phyloP scores from a whole-genome alignment of 2,797 vertebrate species.

The Crenichthys baileyi region DNA sequence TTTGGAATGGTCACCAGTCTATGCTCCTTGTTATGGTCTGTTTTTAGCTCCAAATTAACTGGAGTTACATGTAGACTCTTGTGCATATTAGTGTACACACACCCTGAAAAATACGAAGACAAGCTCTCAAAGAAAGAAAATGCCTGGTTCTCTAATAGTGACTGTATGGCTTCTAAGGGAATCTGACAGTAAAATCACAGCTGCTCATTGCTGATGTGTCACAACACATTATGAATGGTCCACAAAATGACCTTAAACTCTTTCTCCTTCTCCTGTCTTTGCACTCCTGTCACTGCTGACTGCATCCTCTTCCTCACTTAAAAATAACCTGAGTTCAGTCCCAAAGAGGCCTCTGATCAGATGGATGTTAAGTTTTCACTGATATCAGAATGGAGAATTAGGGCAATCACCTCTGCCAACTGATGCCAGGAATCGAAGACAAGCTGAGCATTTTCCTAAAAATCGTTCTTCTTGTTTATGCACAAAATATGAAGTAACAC shows the following conservation, averaged over 20 bases:
- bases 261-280: slow-evolving; percentile 29
- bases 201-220: slow-evolving; percentile 70
- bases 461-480: background rate
- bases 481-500: slow-evolving; percentile 1
- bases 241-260: slow-evolving; percentile 63
- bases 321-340: slow-evolving; percentile 52
- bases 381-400: slow-evolving; percentile 50
- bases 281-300: slow-evolving; percentile 22
- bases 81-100: background rate
- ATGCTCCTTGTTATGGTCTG: slow-evolving; percentile 21
- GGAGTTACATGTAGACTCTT: slow-evolving; percentile 31
- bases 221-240: slow-evolving; percentile 71
- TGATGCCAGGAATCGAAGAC: slow-evolving; percentile 30
- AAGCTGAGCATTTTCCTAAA: slow-evolving; percentile 10
- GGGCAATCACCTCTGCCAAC: slow-evolving; percentile 49
- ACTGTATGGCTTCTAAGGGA: slow-evolving; percentile 57
- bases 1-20: slow-evolving; percentile 19
- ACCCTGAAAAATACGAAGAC: slow-evolving; percentile 14
- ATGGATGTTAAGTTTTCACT: slow-evolving; percentile 58
- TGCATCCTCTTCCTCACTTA: slow-evolving; percentile 28
- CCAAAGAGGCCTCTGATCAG: slow-evolving; percentile 64
- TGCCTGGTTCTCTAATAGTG: slow-evolving; percentile 41
- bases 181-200: slow-evolving; percentile 66
- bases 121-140: slow-evolving; percentile 21
- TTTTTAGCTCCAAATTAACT: slow-evolving; percentile 52